Evolutionary conservation across 2,888 invertebrate species (phyloP).

Genomic region (Zygogramma bicolorata): DNA sequence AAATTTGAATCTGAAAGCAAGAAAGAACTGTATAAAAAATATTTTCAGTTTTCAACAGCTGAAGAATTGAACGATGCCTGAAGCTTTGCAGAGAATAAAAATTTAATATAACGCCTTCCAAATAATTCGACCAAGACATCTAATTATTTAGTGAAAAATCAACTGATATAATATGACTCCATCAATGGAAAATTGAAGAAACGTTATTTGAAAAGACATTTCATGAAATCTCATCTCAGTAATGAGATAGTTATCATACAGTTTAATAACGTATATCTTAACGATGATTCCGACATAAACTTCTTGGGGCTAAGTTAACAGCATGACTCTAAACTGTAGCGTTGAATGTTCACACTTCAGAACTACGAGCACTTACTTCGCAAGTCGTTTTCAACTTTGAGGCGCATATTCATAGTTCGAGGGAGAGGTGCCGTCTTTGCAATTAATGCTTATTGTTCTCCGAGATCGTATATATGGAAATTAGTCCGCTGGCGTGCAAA

Average conservation of each 20-base stretch:
- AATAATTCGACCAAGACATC: too few species aligned
- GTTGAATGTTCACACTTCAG: slow-evolving; percentile 2
- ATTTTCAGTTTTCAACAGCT: too few species aligned
- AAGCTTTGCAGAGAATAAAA: too few species aligned
- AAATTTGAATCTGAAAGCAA: too few species aligned
- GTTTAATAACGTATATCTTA: neutral
- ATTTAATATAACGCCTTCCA: too few species aligned
- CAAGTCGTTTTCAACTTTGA: neutral
- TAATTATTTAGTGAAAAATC: too few species aligned
- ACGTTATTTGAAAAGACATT: too few species aligned
- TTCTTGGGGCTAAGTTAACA: neutral
- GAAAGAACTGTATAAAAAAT: too few species aligned
- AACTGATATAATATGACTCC: too few species aligned
- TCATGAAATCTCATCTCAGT: neutral
- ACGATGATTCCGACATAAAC: neutral
- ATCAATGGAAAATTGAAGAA: too few species aligned
- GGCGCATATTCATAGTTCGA: neutral
- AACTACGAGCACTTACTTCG: neutral
- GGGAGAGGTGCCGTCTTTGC: neutral
- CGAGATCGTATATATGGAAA: slow-evolving; percentile 3
- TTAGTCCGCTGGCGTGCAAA: neutral
- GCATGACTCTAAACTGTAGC: neutral
- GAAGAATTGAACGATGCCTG: too few species aligned
- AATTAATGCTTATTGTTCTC: slow-evolving; percentile 6
- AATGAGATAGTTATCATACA: neutral